These are phyloP conservation scores for Silurus lanzhouensis DNA, from an alignment of 2,797 vertebrate genomes.

Conservation along the genomic window DNA sequence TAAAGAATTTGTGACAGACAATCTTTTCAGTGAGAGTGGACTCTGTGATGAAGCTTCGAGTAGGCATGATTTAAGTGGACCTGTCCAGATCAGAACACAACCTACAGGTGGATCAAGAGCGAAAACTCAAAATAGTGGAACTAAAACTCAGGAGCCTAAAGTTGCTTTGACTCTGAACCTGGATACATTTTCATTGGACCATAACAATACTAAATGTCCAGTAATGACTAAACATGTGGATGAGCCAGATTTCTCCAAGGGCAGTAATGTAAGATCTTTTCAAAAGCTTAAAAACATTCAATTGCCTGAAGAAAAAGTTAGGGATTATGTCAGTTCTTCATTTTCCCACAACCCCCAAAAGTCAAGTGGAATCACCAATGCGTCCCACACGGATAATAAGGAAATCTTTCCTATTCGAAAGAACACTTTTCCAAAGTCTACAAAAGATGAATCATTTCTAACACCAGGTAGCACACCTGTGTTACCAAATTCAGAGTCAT, in stretches of 20 bases:
- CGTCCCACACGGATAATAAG: background rate
- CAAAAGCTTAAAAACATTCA: constrained; percentile 35
- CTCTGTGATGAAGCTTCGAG: constrained; percentile 38
- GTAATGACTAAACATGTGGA: constrained; percentile 46
- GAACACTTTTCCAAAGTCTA: background rate
- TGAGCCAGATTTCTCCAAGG: constrained; percentile 64
- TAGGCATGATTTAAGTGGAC: constrained; percentile 9
- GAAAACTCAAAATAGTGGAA: constrained; percentile 26
- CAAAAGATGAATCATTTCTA: constrained; percentile 6
- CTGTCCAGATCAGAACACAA: constrained; percentile 53
- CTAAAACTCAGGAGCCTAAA: constrained; percentile 31
- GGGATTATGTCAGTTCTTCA: background rate
- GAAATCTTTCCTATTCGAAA: background rate
- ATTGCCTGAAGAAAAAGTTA: constrained; percentile 16
- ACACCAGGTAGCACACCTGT: background rate
- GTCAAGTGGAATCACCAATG: background rate
- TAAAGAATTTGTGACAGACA: constrained; percentile 6
- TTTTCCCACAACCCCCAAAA: background rate
- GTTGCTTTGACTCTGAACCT: background rate
- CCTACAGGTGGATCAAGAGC: constrained; percentile 56
- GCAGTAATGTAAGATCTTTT: constrained; percentile 25
- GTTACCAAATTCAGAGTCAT: constrained; percentile 8
- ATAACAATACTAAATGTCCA: background rate
- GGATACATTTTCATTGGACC: constrained; percentile 19
- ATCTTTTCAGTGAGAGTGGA: constrained; percentile 34